Percentiles rank a stretch among this genome's conserved stretches.
Evolutionary conservation across 2,797 vertebrate genomes (phyloP).

Genomic region (Discoglossus pictus): DNA sequence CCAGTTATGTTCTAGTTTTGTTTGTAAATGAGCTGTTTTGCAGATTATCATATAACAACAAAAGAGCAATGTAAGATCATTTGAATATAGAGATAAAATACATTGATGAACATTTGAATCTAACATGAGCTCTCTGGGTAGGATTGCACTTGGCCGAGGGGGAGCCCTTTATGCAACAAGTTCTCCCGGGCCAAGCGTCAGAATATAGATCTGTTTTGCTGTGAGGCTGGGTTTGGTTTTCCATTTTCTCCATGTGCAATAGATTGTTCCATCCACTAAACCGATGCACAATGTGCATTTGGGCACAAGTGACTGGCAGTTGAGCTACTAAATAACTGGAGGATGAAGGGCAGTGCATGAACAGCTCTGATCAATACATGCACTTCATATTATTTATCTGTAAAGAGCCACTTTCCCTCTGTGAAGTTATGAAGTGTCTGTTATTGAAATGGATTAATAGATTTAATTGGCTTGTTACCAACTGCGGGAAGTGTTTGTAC

Average conservation of each 20-base stretch:
- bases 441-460: slow-evolving; percentile 56
- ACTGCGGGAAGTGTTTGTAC: slow-evolving; percentile 10
- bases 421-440: slow-evolving; percentile 59
- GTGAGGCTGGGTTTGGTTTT: slow-evolving; percentile 33
- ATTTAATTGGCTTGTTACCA: slow-evolving; percentile 51
- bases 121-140: too few relatives aligned
- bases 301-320: slow-evolving; percentile 56
- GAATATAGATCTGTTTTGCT: too few relatives aligned
- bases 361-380: slow-evolving; percentile 67
- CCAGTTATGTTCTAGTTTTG: too few relatives aligned
- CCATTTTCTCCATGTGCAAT: slow-evolving; percentile 54
- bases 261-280: slow-evolving; percentile 43
- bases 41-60: too few relatives aligned
- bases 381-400: slow-evolving; percentile 63
- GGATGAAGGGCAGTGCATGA: slow-evolving; percentile 61
- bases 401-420: slow-evolving; percentile 54
- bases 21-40: too few relatives aligned
- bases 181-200: too few relatives aligned
- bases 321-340: slow-evolving; percentile 60
- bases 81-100: too few relatives aligned
- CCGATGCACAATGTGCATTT: slow-evolving; percentile 52
- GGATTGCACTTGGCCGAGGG: too few relatives aligned
- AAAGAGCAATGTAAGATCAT: too few relatives aligned
- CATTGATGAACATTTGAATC: too few relatives aligned
- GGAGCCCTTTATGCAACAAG: too few relatives aligned